These are phyloP conservation scores for Oreochromis tanganicae DNA, from an alignment of 2,113 vertebrate genomes.

Conservation along the genomic window DNA sequence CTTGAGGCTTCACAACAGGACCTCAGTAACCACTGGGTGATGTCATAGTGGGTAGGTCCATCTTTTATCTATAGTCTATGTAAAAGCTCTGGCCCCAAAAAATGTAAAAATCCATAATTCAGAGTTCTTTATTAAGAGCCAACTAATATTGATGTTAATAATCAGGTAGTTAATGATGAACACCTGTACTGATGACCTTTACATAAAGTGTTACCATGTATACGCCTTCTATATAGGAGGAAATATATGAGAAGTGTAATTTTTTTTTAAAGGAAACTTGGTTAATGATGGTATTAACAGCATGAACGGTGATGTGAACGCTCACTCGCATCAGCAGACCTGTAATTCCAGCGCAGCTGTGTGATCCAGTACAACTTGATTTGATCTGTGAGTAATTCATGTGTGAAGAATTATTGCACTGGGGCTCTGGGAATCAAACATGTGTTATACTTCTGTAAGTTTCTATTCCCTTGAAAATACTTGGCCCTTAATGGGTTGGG, in stretches of 20 bases:
- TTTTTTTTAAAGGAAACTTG: neutral
- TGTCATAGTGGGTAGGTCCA: neutral
- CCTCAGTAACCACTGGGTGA: neutral
- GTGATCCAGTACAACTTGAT: conserved; percentile 10
- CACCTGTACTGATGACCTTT: neutral
- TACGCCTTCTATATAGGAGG: neutral
- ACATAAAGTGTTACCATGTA: neutral
- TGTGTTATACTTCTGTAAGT: conserved; percentile 53
- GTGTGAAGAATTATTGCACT: conserved; percentile 45
- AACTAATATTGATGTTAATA: neutral
- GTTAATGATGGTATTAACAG: neutral
- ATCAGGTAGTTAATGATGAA: neutral
- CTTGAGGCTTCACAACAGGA: neutral
- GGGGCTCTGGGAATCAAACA: conserved; percentile 47
- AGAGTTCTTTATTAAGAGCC: neutral
- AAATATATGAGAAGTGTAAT: neutral
- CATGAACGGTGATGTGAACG: neutral
- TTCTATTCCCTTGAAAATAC: conserved; percentile 35
- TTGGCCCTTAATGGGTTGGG: conserved; percentile 35
- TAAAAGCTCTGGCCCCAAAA: neutral
- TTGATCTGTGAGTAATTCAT: conserved; percentile 46
- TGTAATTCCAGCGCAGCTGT: conserved; percentile 13
- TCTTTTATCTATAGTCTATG: neutral
- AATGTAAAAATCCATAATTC: neutral
- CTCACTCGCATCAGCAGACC: neutral